phyloP scores from a whole-genome alignment of 2,113 vertebrate genomes.

The Catagonus wagneri region DNA sequence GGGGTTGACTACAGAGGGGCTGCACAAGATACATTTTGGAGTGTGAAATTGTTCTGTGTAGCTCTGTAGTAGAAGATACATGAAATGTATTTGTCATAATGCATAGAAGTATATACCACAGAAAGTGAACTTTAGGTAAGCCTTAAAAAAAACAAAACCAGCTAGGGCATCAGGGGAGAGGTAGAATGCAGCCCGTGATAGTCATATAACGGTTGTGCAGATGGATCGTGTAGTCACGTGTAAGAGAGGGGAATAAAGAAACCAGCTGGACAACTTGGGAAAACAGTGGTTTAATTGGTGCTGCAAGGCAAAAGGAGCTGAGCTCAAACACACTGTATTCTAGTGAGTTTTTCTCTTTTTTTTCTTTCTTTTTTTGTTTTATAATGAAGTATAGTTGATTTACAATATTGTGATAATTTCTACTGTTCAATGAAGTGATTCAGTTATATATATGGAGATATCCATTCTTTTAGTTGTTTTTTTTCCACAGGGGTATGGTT shows the following conservation, averaged over 20 bases:
- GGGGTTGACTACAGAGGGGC: not conserved
- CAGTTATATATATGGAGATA: no score
- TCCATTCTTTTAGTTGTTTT: not conserved
- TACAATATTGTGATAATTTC: no score
- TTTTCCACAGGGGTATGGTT: not conserved
- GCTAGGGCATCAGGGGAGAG: not conserved
- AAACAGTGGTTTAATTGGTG: not conserved
- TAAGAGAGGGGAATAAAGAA: not conserved
- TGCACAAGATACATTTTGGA: not conserved
- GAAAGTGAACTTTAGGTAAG: not conserved
- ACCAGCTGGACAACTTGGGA: not conserved
- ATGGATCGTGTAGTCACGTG: not conserved
- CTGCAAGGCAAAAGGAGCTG: not conserved
- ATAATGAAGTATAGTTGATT: no score
- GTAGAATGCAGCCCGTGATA: not conserved
- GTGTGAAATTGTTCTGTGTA: not conserved
- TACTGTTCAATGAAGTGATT: no score
- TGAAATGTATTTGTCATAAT: not conserved
- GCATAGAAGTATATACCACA: not conserved
- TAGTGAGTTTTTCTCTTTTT: not conserved
- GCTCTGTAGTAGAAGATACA: not conserved
- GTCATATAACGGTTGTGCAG: not conserved
- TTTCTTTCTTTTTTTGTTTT: no score
- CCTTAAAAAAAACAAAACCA: not conserved
- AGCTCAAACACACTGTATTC: not conserved